Conservation (phyloP, 2,113 vertebrate genomes). For the Petrocephalus zakoni region DNA sequence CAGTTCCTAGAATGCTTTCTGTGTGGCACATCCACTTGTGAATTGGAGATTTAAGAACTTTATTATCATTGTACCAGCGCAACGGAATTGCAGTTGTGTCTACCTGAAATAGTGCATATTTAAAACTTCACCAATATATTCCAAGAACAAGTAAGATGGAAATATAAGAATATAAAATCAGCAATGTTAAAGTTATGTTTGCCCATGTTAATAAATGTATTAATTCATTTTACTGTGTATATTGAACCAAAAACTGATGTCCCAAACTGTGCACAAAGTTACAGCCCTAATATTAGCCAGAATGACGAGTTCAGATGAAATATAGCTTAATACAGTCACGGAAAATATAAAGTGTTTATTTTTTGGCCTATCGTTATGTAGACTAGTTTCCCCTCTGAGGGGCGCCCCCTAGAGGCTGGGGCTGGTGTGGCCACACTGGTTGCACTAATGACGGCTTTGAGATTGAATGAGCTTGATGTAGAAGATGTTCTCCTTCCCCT, state of each 20-base stretch:
- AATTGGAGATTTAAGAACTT: neutral
- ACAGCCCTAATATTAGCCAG: neutral
- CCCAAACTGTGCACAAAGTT: neutral
- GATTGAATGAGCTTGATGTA: constrained; percentile 27
- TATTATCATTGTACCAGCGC: neutral
- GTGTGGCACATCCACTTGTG: too few species aligned
- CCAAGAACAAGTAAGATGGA: neutral
- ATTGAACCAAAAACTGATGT: too few species aligned
- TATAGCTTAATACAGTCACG: neutral
- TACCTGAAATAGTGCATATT: neutral
- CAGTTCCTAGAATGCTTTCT: too few species aligned
- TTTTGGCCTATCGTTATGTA: neutral
- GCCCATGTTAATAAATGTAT: neutral
- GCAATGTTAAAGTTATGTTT: neutral
- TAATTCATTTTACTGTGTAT: too few species aligned
- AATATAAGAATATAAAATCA: neutral
- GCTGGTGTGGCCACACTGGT: neutral
- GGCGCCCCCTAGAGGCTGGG: neutral
- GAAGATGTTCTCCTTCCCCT: constrained; percentile 26
- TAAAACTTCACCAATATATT: neutral
- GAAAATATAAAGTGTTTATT: neutral
- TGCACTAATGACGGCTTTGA: neutral
- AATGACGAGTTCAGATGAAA: neutral
- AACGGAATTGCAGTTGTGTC: neutral
- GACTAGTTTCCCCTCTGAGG: neutral